These are phyloP conservation scores for Acrocephalus arundinaceus DNA, from an alignment of 2,113 vertebrate species.

Conservation along the genomic window DNA sequence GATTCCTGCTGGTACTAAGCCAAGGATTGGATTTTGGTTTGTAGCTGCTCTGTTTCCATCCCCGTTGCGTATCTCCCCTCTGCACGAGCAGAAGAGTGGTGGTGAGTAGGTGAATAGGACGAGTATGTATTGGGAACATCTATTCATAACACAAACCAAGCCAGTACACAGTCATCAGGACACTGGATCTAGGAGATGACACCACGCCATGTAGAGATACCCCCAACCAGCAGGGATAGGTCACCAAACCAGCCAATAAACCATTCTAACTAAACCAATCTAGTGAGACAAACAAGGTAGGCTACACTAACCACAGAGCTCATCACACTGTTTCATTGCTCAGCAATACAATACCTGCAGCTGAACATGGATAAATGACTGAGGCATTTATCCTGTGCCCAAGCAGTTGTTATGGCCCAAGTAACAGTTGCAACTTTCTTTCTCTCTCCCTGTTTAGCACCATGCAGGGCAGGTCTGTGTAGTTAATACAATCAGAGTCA, in stretches of 20 bases:
- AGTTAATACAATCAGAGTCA: background rate
- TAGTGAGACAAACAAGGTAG: background rate
- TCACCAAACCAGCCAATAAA: background rate
- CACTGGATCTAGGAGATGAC: background rate
- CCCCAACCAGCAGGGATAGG: background rate
- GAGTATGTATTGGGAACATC: background rate
- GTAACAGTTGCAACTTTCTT: background rate
- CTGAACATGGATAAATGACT: background rate
- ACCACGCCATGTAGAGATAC: background rate
- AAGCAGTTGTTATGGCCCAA: background rate
- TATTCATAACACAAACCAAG: background rate
- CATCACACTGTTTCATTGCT: background rate
- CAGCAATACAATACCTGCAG: background rate
- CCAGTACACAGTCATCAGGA: background rate
- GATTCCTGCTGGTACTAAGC: background rate
- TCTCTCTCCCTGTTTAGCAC: background rate
- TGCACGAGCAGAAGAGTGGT: background rate
- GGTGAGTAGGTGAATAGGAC: rapidly evolving
- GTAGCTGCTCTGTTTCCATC: background rate
- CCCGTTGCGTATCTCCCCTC: background rate
- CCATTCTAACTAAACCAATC: background rate
- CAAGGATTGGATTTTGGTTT: background rate
- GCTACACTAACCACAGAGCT: background rate
- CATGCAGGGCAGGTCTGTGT: background rate
- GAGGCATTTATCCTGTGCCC: background rate